Evolutionary conservation across 2,797 vertebrate species (phyloP), one percentile per base, ranked within the genome.

Genomic region (Tapera naevia): DNA sequence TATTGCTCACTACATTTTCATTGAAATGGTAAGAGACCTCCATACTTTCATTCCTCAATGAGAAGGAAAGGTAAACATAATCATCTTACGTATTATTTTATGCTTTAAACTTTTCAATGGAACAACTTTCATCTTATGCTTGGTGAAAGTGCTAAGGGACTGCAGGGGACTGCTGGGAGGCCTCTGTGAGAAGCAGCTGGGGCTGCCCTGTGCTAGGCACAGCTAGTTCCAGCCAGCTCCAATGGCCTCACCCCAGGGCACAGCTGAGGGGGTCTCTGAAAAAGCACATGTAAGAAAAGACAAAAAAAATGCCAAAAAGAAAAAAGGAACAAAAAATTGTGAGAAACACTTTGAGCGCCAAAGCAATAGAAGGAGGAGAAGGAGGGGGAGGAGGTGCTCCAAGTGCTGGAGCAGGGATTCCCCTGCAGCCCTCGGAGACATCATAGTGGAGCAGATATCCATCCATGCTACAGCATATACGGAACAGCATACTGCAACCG

Each of bases 201-300:
- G 61, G 22, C 30, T 48, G 61, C 14, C 35, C 41, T 0, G 0
- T 4, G 30, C 30, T 0, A 0, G 46, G 2, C 53, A 69, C 25
- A 37, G 30, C 5, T 1, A 1, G 19, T 33, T 54, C 76, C 61
- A 56, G 4, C 10, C 2, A 2, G 45, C 27, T 65, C 51, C 54
- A 10, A 24, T 7, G 6, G 4, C 24, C 35, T 27, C 50, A 17
- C 10, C 0, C 0, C 43, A 58, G n/a, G 65, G 50, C 50, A 43
- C 0, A 1, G 28, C 35, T 71, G 13, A 70, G 28, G 13, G 18
- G 10, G 5, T n/a, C 24, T 58, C 33, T 13, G 41, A 39, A 13
- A 61, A 33, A 61, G 24, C 11, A 13, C 17, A 6, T 25, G 22
- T 27, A 11, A 75, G 78, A 25, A 33, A n/a, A 17, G 50, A n/a